Base-by-base conservation (phyloP, 2,113 vertebrate genomes). In the Tangachromis dhanisi region DNA sequence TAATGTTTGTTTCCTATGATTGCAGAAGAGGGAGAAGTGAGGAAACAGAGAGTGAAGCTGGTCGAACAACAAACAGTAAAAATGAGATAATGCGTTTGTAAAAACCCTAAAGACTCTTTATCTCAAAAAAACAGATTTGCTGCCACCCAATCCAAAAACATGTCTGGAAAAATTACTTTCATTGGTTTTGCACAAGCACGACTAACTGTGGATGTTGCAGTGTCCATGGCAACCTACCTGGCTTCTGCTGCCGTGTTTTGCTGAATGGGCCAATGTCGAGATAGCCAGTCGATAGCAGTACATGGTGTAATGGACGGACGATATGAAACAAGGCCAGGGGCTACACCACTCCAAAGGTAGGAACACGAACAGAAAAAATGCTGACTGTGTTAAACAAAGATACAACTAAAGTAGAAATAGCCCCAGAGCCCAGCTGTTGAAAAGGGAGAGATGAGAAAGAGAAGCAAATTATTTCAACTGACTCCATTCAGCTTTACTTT, bases 81-180 rank as follows among this genome's bases (percentile, higher is more conserved):
- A 81, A 82, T 38, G 11, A 83, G 87, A 88, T 90, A 88, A 89
- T 76, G 82, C 4, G 51, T 86, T 88, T 89, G 86, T 82, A 88
- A 86, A 90, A 91, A 85, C 93, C 91, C 93, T 80, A 90, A 89
- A 93, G 92, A 90, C 85, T 86, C 88, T 93, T 92, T 93, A 94
- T 94, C 93, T 86, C 91, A 63, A 55, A 91, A 85, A 88, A 92
- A n/a, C 90, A 94, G 88, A 92, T 90, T 90, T 84, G 17, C 38
- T 55, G 10, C 12, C 45, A 63, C 49, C 33, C 17, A 29, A 19
- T 16, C 49, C 14, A 24, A 90, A 91, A 87, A 83, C 13, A 80
- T 78, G 26, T 81, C 51, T 9, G 19, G 26, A 29, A 82, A 83
- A 90, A 83, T 19, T 5, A 80, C 55, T 89, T 84, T 80, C 63